Conservation (phyloP, 2,113 vertebrate genomes). For the Dicentrarchus labrax region DNA sequence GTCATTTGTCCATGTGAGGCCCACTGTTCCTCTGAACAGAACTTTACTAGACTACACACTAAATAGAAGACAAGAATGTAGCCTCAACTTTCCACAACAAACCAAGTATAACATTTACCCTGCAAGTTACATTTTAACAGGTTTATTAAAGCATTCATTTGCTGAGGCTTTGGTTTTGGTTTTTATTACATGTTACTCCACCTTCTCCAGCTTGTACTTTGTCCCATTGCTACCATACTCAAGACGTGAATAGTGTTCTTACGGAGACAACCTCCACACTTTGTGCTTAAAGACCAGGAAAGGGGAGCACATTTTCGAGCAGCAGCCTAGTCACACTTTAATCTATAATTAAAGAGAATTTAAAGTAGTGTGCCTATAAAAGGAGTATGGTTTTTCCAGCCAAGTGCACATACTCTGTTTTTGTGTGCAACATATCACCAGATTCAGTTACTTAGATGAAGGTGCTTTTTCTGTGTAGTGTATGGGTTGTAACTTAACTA, state of each 20-base stretch:
- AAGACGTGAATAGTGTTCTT: slow-evolving; percentile 14
- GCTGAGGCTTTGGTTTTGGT: slow-evolving; percentile 18
- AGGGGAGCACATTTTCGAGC: slow-evolving; percentile 54
- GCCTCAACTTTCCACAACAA: background rate
- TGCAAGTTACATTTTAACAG: slow-evolving; percentile 53
- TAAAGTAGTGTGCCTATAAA: slow-evolving; percentile 71
- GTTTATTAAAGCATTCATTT: slow-evolving; percentile 37
- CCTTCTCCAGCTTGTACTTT: slow-evolving; percentile 34
- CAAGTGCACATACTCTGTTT: slow-evolving; percentile 48
- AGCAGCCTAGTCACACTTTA: slow-evolving; percentile 65
- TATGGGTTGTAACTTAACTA: slow-evolving; percentile 58
- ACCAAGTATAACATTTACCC: background rate
- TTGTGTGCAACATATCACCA: slow-evolving; percentile 41
- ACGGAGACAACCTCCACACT: slow-evolving; percentile 23
- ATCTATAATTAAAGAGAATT: slow-evolving; percentile 82
- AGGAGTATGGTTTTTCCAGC: slow-evolving; percentile 68
- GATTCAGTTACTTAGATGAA: slow-evolving; percentile 59
- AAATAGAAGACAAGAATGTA: background rate
- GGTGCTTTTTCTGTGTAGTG: slow-evolving; percentile 29
- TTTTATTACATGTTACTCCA: slow-evolving; percentile 10
- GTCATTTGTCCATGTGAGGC: background rate
- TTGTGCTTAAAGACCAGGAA: slow-evolving; percentile 53
- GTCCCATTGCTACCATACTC: background rate
- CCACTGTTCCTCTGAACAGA: background rate
- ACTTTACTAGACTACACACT: background rate